Evolutionary conservation across 2,888 invertebrate genomes (phyloP).

Genomic region (Cephus nigrinus): DNA sequence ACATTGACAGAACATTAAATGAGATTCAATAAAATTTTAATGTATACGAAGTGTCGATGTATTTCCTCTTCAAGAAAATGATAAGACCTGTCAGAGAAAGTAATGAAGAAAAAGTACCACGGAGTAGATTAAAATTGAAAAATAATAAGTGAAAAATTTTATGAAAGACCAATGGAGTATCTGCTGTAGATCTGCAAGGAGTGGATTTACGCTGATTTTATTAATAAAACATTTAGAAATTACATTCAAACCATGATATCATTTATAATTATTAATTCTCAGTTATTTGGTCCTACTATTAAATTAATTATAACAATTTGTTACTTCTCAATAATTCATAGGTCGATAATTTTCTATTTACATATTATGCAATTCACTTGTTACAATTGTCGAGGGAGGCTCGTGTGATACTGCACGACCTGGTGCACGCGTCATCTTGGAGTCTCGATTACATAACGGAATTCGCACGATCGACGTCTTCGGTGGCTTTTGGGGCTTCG

Average conservation of each 20-base stretch:
- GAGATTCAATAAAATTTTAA: conserved; percentile 44
- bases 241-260: conserved; percentile 53
- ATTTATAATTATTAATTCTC: conserved; percentile 46
- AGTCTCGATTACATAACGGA: conserved; percentile 1
- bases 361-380: conserved; percentile 33
- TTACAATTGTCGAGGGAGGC: conserved; percentile 29
- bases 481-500: not conserved
- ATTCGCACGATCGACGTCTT: not conserved
- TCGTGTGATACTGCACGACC: conserved; percentile 30
- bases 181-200: not conserved
- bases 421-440: conserved; percentile 10
- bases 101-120: not conserved
- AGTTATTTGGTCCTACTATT: conserved; percentile 50
- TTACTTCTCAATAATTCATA: conserved; percentile 18
- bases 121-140: not conserved
- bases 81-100: not conserved
- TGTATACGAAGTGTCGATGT: conserved; percentile 34
- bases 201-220: conserved; percentile 42
- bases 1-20: conserved; percentile 34
- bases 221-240: conserved; percentile 64
- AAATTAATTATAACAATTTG: conserved; percentile 54
- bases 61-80: not conserved
- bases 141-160: not conserved
- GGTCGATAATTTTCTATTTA: conserved; percentile 16
- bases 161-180: not conserved